Evolutionary conservation across 2,888 invertebrate species (phyloP).

Genomic region (Seladonia tumulorum): DNA sequence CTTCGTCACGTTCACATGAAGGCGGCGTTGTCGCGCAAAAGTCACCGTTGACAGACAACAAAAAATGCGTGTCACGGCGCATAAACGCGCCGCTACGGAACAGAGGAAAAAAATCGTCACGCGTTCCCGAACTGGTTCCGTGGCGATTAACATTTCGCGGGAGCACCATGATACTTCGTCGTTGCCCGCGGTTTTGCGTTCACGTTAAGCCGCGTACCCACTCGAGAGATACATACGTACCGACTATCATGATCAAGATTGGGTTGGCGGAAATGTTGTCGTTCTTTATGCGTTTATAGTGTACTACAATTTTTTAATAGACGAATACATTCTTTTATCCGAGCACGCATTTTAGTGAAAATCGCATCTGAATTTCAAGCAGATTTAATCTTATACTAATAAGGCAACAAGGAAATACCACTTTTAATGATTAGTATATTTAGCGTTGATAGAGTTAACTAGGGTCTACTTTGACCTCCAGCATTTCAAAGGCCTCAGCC

Average conservation of each 20-base stretch:
- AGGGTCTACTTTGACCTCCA: no score
- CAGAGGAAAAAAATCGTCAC: neutral
- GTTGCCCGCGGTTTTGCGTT: neutral
- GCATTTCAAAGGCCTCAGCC: no score
- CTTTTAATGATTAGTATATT: no score
- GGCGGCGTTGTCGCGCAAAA: neutral
- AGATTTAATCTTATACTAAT: no score
- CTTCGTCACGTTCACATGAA: slow-evolving; percentile 4
- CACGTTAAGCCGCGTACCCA: slow-evolving; percentile 12
- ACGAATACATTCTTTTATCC: no score
- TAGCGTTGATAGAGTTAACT: no score
- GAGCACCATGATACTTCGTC: neutral
- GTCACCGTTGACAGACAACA: slow-evolving; percentile 2
- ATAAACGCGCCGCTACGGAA: neutral
- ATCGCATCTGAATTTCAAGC: no score
- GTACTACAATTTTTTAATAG: no score
- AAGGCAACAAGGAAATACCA: no score
- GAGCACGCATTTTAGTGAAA: no score
- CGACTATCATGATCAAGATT: neutral
- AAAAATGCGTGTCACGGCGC: slow-evolving; percentile 7
- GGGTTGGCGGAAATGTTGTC: neutral
- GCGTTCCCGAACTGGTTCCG: slow-evolving; percentile 27
- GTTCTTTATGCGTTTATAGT: neutral
- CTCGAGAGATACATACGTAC: neutral
- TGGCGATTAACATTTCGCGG: slow-evolving; percentile 17